Conservation (phyloP, 2,888 invertebrate species). For the Theodoxus fluviatilis region DNA sequence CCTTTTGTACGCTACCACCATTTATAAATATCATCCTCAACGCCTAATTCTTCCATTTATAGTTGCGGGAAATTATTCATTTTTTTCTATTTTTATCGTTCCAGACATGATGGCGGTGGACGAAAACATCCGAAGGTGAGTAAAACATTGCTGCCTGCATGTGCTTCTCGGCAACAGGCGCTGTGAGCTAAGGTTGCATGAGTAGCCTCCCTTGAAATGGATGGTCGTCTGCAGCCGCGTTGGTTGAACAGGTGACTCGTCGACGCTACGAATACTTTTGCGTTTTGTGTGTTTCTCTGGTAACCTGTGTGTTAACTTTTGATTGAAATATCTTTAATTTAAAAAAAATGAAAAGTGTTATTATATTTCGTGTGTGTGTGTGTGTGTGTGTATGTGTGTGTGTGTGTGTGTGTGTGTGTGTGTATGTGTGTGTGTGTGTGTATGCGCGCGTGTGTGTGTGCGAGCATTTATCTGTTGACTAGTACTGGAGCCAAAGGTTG, state of each 20-base stretch:
- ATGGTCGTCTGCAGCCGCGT: no score
- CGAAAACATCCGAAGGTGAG: constrained; percentile 43
- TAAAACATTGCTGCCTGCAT: no score
- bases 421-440: constrained; percentile 6
- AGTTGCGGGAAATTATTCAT: neutral
- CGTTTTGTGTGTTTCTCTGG: no score
- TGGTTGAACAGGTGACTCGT: no score
- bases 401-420: neutral
- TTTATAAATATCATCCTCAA: no score
- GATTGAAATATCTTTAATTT: neutral
- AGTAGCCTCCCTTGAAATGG: no score
- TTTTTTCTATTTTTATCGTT: constrained; percentile 29
- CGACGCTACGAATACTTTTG: no score
- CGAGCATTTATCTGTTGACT: neutral
- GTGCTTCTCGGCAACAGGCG: neutral
- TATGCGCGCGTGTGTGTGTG: neutral
- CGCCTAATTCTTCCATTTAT: no score
- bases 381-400: neutral
- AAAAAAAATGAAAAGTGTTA: neutral
- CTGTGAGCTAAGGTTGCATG: no score
- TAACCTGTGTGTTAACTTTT: no score
- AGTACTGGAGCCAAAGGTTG: neutral
- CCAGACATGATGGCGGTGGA: constrained; percentile 42
- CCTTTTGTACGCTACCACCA: no score
- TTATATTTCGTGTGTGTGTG: neutral